These are phyloP conservation scores for Chunga burmeisteri DNA, from an alignment of 2,113 vertebrate genomes.

Conservation along the genomic window DNA sequence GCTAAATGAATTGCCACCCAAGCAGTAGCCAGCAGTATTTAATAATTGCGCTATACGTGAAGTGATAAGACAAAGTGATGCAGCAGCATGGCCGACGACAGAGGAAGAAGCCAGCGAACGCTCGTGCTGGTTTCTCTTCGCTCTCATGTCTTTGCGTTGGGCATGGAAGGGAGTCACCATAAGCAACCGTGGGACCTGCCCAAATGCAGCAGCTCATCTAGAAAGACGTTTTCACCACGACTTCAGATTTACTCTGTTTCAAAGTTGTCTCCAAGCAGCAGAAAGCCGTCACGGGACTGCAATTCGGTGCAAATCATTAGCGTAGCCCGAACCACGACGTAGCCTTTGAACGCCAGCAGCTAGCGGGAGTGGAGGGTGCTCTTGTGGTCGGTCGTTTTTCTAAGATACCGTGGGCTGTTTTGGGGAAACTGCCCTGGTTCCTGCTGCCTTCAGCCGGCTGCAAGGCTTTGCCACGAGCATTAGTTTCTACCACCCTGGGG, in stretches of 20 bases:
- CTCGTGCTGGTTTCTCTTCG: neutral
- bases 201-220: neutral
- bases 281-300: rapidly evolving
- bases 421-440: neutral
- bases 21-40: neutral
- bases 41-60: neutral
- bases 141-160: neutral
- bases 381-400: neutral
- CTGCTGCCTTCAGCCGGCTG: neutral
- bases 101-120: neutral
- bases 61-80: neutral
- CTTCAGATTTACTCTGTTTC: neutral
- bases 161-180: neutral
- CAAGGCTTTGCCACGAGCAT: neutral
- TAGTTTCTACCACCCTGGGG: neutral
- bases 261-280: neutral
- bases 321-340: rapidly evolving
- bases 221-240: neutral
- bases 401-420: neutral
- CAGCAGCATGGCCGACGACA: neutral
- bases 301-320: rapidly evolving
- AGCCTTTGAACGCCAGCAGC: rapidly evolving
- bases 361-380: neutral
- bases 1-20: slow-evolving; percentile 1
- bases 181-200: neutral